Base-by-base conservation (phyloP, 2,888 invertebrate genomes). In the Thyatira batis region DNA sequence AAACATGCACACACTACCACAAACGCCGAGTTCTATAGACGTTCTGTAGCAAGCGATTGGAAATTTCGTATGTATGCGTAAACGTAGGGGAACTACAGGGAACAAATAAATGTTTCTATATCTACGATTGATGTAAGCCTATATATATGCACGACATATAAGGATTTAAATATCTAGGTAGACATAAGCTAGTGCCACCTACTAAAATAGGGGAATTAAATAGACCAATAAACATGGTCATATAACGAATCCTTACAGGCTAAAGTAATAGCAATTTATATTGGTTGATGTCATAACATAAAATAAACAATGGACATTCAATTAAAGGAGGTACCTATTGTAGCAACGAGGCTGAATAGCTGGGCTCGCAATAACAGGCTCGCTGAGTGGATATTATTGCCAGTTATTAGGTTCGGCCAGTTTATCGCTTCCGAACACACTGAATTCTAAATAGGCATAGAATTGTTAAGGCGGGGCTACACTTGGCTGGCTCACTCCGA, bases 391-490 rank as follows among this genome's bases (percentile, higher is more conserved):
- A 63, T 71, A 74, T 77, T 79, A 77, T 75, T 74, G 69, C 61
- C 73, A 65, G 77, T 80, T 82, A 83, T 80, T 82, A 78, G 70
- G 75, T 67, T 70, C 61, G 58, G 54, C 57, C 65, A 70, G 70
- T 77, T 80, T 80, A 84, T 82, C 73, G 72, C 59, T 53, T 45
- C 55, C 64, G 55, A 65, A 58, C 75, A 77, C 67, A 63, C 76
- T 72, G 80, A 79, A 85, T 83, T 70, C 76, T 73, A 75, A 84
- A 77, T 64, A 68, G 66, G 53, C 54, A 45, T 53, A 27, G 58
- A 55, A 61, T 57, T 61, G 55, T 49, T 39, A 43, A 45, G 45
- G 27, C 46, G 21, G 9, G n/a, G 46, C 25, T 48, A 39, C 33
- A 39, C 17, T 39, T 39, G 17, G 28, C 27, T 48, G 17, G 28